Base-by-base conservation (phyloP, 1,140 invertebrate genomes). In the Linepithema humile region DNA sequence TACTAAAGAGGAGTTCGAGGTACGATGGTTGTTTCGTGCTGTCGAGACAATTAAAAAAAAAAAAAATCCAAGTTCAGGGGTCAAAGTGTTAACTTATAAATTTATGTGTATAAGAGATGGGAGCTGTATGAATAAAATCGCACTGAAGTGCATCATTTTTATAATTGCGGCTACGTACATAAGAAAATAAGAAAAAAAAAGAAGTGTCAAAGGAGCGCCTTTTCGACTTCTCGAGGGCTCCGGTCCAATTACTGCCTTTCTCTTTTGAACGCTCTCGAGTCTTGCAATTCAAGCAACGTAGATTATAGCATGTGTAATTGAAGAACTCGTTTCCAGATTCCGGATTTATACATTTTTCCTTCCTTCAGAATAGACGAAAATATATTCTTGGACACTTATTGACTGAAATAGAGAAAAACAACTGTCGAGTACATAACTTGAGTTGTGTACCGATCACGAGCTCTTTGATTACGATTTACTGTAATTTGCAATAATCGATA, bases 11-110 rank as follows among this genome's bases (percentile, higher is more conserved):
- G 64, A 48, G 80, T 75, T 70, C 40, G 53, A 62, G 43, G 78
- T 73, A 62, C 32, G 65, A 82, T 57, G 53, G 38, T 70, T 59
- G 80, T 59, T 70, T 38, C 80, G 80, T 50, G 72, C 45, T 59
- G 57, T 65, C 65, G 59, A 45, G 29, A 17, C 23, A 62, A 82
- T 23, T 35, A 38, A 50, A 23, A 62, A 72, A 26, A 9, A 38
- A 43, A 23, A 78, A 60, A 55, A 35, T 60, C 10, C n/a, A 45
- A 85, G 48, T 82, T 69, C 50, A 53, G 73, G 70, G 73, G 53
- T 80, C 55, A 80, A 72, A 86, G 80, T 84, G 29, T 77, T 86
- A 89, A 89, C 86, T 86, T 89, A 89, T 77, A 89, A 53, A 87
- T 88, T 32, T 26, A 84, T 80, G 69, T 78, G 45, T 55, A 70